Evolutionary conservation across 2,888 invertebrate genomes (phyloP).

Genomic region (Lissocephala sabroskyi): DNA sequence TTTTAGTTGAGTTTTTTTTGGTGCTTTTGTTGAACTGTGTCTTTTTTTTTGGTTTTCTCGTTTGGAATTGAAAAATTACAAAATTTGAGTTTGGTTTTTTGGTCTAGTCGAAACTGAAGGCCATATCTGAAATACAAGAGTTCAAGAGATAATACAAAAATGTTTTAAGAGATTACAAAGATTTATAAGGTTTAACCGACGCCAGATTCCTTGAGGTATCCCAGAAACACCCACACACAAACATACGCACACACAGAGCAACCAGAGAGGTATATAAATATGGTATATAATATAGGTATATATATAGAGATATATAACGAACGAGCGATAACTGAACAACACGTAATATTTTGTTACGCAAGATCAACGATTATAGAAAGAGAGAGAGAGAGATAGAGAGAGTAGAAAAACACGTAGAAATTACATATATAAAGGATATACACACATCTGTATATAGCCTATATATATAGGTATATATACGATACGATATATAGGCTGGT

Average conservation of each 20-base stretch:
- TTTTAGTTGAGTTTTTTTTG: conserved; percentile 16
- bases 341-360: conserved; percentile 17
- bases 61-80: conserved; percentile 39
- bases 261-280: neutral
- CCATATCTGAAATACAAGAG: conserved; percentile 72
- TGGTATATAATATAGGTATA: no score
- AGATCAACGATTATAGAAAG: conserved; percentile 8
- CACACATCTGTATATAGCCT: conserved; percentile 19
- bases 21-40: conserved; percentile 47
- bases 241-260: conserved; percentile 2
- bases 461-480: conserved; percentile 37
- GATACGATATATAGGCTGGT: neutral
- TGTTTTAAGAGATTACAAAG: conserved; percentile 11
- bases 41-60: conserved; percentile 36
- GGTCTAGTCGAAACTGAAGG: conserved; percentile 72
- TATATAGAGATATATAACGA: conserved; percentile 23
- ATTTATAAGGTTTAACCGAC: conserved; percentile 7
- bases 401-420: conserved; percentile 50
- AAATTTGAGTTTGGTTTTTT: conserved; percentile 27
- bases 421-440: no score
- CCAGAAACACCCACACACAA: conserved; percentile 22
- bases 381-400: conserved; percentile 11
- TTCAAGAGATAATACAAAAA: conserved; percentile 50
- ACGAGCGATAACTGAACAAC: conserved; percentile 54
- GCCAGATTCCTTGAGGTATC: conserved; percentile 7